Conservation (phyloP, 92 coral and sea anemone genomes). For the Desmophyllum pertusum region DNA sequence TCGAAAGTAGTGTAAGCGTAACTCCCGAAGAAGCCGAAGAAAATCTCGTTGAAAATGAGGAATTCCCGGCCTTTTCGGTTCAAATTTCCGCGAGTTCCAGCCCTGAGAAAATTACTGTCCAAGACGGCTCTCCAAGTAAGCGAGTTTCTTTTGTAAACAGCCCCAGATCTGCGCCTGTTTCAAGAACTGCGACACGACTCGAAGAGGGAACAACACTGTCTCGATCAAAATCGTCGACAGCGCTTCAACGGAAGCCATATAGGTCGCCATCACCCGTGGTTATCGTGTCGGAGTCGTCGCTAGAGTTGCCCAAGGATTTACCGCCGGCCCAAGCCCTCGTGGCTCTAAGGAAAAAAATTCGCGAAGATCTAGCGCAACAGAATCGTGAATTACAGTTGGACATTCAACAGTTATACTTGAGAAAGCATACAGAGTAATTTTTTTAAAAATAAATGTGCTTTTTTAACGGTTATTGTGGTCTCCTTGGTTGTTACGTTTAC, state of each 20-base stretch:
- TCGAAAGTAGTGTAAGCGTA: not conserved
- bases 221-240: slow-evolving; percentile 60
- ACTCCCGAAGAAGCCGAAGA: slow-evolving; percentile 7
- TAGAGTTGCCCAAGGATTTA: slow-evolving; percentile 68
- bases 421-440: slow-evolving; percentile 51
- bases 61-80: not conserved
- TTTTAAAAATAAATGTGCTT: not conserved
- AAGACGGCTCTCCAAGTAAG: not conserved
- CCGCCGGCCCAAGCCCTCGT: slow-evolving; percentile 83
- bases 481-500: not conserved
- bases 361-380: slow-evolving; percentile 80
- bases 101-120: not conserved
- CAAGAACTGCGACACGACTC: slow-evolving; percentile 22
- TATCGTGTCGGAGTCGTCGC: slow-evolving; percentile 50
- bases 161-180: slow-evolving; percentile 62
- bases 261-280: slow-evolving; percentile 57
- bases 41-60: not conserved
- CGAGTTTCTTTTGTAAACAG: not conserved
- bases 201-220: not conserved
- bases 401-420: slow-evolving; percentile 79
- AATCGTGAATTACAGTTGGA: slow-evolving; percentile 81
- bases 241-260: slow-evolving; percentile 25
- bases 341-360: slow-evolving; percentile 75
- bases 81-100: slow-evolving; percentile 4
- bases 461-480: not conserved